Evolutionary conservation across 2,888 invertebrate genomes (phyloP).

Genomic region (Lochmaea capreae): DNA sequence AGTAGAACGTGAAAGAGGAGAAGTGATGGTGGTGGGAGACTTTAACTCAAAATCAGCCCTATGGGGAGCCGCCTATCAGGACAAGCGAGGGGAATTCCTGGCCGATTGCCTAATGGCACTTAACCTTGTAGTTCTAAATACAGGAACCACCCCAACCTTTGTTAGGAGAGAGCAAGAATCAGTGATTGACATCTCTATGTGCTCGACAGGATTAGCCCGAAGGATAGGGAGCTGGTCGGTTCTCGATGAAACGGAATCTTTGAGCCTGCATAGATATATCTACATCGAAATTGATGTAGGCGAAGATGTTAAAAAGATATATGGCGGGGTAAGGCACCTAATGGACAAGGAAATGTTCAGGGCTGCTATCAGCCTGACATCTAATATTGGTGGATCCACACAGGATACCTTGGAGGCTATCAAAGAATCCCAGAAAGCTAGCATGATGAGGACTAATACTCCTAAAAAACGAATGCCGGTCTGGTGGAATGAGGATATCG

Average conservation of each 20-base stretch:
- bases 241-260: not conserved
- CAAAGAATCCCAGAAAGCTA: not conserved
- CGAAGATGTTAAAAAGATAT: slow-evolving; percentile 1
- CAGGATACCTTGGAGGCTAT: slow-evolving; percentile 4
- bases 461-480: slow-evolving; percentile 2
- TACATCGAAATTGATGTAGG: slow-evolving; percentile 4
- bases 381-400: slow-evolving; percentile 1
- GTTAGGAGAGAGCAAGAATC: not conserved
- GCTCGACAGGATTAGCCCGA: not conserved
- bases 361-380: slow-evolving; percentile 4
- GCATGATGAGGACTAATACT: slow-evolving; percentile 3
- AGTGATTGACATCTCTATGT: not conserved
- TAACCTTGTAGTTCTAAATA: slow-evolving; percentile 15
- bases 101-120: not conserved
- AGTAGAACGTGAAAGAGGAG: not conserved
- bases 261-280: not conserved
- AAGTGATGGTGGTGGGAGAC: too few species aligned
- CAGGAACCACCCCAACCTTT: slow-evolving; percentile 11
- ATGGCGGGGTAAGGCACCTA: slow-evolving; percentile 4
- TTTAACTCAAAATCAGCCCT: slow-evolving; percentile 14
- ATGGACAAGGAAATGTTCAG: slow-evolving; percentile 4
- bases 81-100: slow-evolving; percentile 15
- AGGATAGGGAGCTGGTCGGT: not conserved
- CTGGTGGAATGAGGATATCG: slow-evolving; percentile 21
- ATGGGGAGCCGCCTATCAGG: slow-evolving; percentile 6